Base-by-base conservation (phyloP, 2,888 invertebrate species). In the Megalurothrips usitatus region DNA sequence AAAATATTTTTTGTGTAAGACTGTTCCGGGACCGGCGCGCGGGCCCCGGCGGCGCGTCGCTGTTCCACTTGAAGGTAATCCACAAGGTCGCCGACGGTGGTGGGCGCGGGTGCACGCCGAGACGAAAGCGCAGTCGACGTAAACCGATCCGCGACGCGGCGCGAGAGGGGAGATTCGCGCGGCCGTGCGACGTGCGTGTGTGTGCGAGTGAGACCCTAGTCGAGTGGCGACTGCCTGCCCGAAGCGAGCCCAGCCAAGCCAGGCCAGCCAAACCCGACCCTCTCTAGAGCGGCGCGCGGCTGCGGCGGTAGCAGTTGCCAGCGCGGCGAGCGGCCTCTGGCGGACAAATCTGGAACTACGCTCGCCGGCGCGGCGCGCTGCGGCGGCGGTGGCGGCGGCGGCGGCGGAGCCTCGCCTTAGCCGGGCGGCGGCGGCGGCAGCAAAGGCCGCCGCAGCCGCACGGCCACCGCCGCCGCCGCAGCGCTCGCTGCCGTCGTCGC, bases 221-320 rank as follows among this genome's bases (percentile, higher is more conserved):
- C 68, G 68, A 75, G 68, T 75, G 68, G 26, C 68, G 68, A 75
- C 68, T 75, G 68, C 68, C 68, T 23, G 68, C 23, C 68, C 68
- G 68, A 17, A 68, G 68, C 68, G n/a, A 68, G 68, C 68, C 23
- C 68, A 12, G 26, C 23, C 68, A 26, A 26, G 68, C 68, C 58
- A 17, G 58, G 26, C 68, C 68, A 26, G 23, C 68, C 34, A 43
- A 43, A 43, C 34, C 34, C 34, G 34, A 43, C 34, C 34, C 34
- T 43, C 34, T 43, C 34, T 43, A 43, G 34, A 43, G 34, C 34
- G 34, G 34, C 34, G 34, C 34, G 34, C 34, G 6, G 34, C 34
- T 4, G 34, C 34, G 6, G 34, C 34, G 34, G 34, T 43, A 43
- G 34, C 34, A 43, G 34, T 43, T 43, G 34, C 34, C 34, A 43